These are phyloP conservation scores for Psittacula derbiana DNA, from an alignment of 2,797 vertebrate species.

Conservation along the genomic window DNA sequence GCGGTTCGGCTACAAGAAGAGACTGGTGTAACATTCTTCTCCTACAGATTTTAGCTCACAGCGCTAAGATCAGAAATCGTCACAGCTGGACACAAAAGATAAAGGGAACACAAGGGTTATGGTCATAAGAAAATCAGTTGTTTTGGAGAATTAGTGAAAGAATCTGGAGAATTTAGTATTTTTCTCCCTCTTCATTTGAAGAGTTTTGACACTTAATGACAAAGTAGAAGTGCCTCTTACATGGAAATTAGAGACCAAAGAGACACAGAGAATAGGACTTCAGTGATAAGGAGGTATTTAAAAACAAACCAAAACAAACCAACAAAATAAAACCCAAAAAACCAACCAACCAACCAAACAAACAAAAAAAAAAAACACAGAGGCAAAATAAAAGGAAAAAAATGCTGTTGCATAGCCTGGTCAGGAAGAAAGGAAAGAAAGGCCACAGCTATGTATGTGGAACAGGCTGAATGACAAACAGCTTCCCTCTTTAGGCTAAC, in stretches of 20 bases:
- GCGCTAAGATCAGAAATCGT: background rate
- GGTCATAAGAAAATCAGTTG: background rate
- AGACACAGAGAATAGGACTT: background rate
- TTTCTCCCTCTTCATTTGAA: background rate
- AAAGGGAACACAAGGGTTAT: background rate
- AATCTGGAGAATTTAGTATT: background rate
- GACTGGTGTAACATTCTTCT: background rate
- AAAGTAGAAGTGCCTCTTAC: background rate
- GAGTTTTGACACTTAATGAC: background rate
- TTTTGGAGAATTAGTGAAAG: conserved; percentile 20
- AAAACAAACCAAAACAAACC: background rate
- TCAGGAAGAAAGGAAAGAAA: background rate
- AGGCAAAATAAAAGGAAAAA: background rate
- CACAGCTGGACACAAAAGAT: background rate
- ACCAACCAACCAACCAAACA: background rate
- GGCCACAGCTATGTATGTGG: background rate
- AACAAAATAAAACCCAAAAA: background rate
- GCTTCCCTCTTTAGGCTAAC: background rate
- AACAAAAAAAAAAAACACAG: background rate
- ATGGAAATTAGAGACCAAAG: background rate
- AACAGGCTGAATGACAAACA: background rate
- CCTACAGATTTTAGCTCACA: background rate
- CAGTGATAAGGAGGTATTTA: background rate
- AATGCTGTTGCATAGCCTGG: background rate
- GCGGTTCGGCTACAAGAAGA: background rate